Evolutionary conservation across 2,888 invertebrate genomes (phyloP), one percentile per base, ranked within the genome.

Genomic region (Serripes groenlandicus): DNA sequence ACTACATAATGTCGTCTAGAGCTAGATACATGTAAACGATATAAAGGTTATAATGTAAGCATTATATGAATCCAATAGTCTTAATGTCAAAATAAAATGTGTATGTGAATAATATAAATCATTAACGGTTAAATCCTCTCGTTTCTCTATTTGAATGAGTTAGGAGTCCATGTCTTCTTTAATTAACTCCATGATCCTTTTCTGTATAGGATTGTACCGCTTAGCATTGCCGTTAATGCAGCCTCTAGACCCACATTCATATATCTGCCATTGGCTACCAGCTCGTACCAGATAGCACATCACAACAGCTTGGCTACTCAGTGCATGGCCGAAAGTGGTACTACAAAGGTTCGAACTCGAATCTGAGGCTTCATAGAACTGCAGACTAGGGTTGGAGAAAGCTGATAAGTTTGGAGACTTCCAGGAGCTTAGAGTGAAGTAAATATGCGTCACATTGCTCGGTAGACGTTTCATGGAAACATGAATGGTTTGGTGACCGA

Each of bases 381-480:
- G 81, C 15, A 85, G 79, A 35, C 79, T 74, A 3, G 85, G 85
- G 64, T 80, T 85, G 52, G 71, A 74, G 77, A 80, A 85, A 30
- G 77, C 80, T n/a, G 85, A 76, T 52, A 85, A 71, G 62, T 79
- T 85, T 11, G 85, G 81, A 11, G 82, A 70, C 26, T 56, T 62
- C 81, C 81, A 82, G 5, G 85, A 85, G 37, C 85, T 85, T 32
- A 85, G 60, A 3, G 77, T 82, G 60, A 85, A 85, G 49, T 80
- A 85, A 3, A 85, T 64, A 32, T 82, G 85, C 21, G 74, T 82
- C n/a, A 85, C 72, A 32, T 49, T 74, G 37, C 52, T n/a, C 0
- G 85, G 85, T n/a, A 85, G 62, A 11, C 72, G 58, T 52, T 85
- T 82, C 21, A 82, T 42, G 35, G 75, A 66, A 21, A 85, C 85